Evolutionary conservation across 2,797 vertebrate genomes (phyloP), one percentile per base, ranked within the genome.

Genomic region (Melanotaenia boesemani): DNA sequence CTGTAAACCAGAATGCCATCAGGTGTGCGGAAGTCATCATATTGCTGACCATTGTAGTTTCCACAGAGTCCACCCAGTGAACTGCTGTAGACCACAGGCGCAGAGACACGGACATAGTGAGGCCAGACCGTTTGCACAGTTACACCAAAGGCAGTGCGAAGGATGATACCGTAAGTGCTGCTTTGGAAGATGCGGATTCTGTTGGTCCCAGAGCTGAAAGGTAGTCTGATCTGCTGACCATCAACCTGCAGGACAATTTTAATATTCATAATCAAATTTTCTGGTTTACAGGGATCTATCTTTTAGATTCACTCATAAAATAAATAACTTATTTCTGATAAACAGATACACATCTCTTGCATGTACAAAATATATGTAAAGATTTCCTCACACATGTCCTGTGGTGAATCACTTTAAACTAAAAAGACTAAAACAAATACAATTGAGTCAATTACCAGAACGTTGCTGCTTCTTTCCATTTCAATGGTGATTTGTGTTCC

Each of bases 31-130:
- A 93, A 93, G 7, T 94, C 93, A 5, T 94, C 92, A 0, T 34
- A 6, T 8, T 13, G 67, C 1, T 73, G 24, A 30, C 86, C 81
- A 32, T 91, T 92, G 44, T 91, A 86, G 62, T 95, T 77, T 6
- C 94, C 91, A 74, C 93, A 93, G 12, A 95, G 89, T 44, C 93
- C 92, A 50, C 83, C 88, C 8, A 94, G 73, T 41, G 83, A 72
- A 1, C 85, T 30, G 0, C n/a, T 83, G 64, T 94, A 94, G 70
- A 81, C 66, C 48, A 37, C 67, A 2, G 93, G 92, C 6, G 85
- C 85, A 6, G 76, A 92, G 70, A 93, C 24, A 0, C 70, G 72
- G 12, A 94, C 74, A 30, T 84, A 80, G 66, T 91, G 82, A 48
- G 81, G 81, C 91, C 92, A 91, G 54, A 93, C 89, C 0, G 79